phyloP scores from a whole-genome alignment of 2,797 vertebrate species.

The Molossus molossus region DNA sequence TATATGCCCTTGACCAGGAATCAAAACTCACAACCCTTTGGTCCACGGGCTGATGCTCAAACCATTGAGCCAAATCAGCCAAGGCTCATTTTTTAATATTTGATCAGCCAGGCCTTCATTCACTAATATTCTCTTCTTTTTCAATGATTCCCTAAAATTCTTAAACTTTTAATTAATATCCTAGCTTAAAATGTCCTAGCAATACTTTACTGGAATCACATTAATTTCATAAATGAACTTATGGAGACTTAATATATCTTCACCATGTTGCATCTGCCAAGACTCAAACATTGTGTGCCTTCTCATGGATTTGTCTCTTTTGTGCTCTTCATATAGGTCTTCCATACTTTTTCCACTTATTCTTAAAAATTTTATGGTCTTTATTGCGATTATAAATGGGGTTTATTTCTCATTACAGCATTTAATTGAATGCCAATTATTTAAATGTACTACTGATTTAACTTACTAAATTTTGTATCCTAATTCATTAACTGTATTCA shows the following conservation, averaged over 20 bases:
- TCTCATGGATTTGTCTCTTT: background rate
- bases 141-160: background rate
- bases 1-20: no score
- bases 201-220: background rate
- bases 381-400: background rate
- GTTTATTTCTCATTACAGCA: background rate
- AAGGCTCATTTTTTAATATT: background rate
- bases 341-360: background rate
- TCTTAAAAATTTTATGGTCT: background rate
- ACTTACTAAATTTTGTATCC: background rate
- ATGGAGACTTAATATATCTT: background rate
- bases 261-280: background rate
- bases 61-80: no score
- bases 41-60: no score
- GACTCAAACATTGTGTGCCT: background rate
- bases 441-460: background rate
- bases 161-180: background rate
- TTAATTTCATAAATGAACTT: slow-evolving; percentile 16
- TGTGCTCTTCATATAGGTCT: background rate
- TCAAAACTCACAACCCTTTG: no score
- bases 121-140: background rate
- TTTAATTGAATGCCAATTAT: background rate
- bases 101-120: background rate
- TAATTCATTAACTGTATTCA: background rate
- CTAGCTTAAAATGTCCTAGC: background rate